Evolutionary conservation across 1,140 invertebrate species (phyloP).

Genomic region (Drosophila cardini): DNA sequence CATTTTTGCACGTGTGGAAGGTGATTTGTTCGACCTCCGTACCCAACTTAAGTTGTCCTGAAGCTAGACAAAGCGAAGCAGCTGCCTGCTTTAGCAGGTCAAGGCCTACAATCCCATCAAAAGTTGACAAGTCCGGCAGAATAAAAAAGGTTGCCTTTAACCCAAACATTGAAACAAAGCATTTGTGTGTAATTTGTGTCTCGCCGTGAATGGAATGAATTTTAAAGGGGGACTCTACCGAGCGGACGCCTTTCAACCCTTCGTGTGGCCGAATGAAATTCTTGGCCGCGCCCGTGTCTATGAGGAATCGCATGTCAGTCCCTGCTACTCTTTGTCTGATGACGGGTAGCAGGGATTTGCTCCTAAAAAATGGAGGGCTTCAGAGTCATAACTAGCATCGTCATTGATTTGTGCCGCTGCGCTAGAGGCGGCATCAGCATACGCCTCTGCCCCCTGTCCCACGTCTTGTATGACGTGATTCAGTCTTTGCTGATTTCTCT

Average conservation of each 20-base stretch:
- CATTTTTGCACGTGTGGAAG: too few species aligned
- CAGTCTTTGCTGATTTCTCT: conserved; percentile 15
- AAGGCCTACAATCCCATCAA: conserved; percentile 30
- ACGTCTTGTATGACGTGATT: conserved; percentile 18
- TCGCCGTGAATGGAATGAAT: conserved; percentile 18
- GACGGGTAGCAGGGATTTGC: conserved; percentile 10
- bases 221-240: background rate
- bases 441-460: background rate
- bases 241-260: too few species aligned
- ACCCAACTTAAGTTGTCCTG: background rate
- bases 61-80: conserved; percentile 13
- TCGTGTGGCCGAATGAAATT: conserved; percentile 32
- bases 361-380: conserved; percentile 22
- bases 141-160: conserved; percentile 21
- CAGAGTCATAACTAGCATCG: conserved; percentile 14
- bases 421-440: conserved; percentile 1
- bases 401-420: conserved; percentile 13
- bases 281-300: conserved; percentile 35
- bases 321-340: conserved; percentile 8
- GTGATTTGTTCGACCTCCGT: background rate
- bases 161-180: conserved; percentile 20
- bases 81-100: conserved; percentile 17
- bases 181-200: conserved; percentile 28
- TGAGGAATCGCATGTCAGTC: conserved; percentile 10
- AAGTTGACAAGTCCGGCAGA: conserved; percentile 18